Evolutionary conservation across 2,113 vertebrate genomes (phyloP).

Genomic region (Dipodomys stephensi): DNA sequence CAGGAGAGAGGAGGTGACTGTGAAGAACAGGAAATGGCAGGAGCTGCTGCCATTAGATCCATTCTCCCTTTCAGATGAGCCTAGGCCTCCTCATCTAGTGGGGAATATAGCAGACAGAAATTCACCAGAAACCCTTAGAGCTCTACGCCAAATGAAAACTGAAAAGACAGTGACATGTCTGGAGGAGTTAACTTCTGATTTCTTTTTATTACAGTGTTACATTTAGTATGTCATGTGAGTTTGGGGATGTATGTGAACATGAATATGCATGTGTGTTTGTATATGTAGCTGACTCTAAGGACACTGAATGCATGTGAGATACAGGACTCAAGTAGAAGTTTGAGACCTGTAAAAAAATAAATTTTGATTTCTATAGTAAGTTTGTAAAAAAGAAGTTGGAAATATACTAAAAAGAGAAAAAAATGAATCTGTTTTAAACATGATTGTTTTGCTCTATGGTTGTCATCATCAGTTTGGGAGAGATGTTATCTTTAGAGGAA

Average conservation of each 20-base stretch:
- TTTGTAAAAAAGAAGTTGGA: not conserved
- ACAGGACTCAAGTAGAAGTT: too few relatives aligned
- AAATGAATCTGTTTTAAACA: not conserved
- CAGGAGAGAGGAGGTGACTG: not conserved
- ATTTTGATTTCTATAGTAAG: not conserved
- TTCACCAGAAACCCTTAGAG: not conserved
- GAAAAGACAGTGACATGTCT: not conserved
- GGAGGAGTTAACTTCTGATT: not conserved
- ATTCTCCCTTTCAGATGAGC: not conserved
- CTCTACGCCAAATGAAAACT: not conserved
- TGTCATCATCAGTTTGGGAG: not conserved
- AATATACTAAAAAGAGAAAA: not conserved
- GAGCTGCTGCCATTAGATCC: fast-evolving
- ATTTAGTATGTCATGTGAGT: too few relatives aligned
- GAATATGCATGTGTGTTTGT: too few relatives aligned
- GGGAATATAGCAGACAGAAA: fast-evolving
- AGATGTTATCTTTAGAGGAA: not conserved
- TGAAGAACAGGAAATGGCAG: not conserved
- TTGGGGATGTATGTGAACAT: too few relatives aligned
- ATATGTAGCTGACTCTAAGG: too few relatives aligned
- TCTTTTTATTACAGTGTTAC: not conserved
- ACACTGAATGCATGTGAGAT: too few relatives aligned
- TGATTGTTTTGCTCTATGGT: not conserved
- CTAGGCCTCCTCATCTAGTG: not conserved
- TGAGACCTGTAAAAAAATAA: not conserved